Conservation (phyloP, 2,888 invertebrate genomes). For the Cheilosia scutellata region DNA sequence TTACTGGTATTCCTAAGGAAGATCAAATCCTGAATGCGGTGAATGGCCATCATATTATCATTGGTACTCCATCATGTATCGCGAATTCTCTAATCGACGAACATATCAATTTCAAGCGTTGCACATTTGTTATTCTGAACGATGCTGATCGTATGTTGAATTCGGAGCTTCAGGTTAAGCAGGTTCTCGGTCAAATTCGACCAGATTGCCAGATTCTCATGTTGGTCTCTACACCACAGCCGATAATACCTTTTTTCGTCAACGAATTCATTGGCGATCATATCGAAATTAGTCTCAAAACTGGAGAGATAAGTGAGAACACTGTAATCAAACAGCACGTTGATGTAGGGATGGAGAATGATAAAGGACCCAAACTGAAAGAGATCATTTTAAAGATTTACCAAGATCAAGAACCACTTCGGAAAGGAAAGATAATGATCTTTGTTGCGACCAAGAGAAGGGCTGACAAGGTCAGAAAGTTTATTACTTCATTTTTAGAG, state of each 20-base stretch:
- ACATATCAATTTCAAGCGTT: constrained; percentile 89
- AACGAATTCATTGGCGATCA: constrained; percentile 96
- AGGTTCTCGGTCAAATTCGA: constrained; percentile 95
- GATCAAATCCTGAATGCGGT: constrained; percentile 85
- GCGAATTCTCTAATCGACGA: constrained; percentile 93
- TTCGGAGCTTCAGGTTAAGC: constrained; percentile 97
- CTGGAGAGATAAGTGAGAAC: constrained; percentile 91
- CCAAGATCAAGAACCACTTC: constrained; percentile 88
- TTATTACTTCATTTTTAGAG: constrained; percentile 92
- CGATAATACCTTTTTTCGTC: constrained; percentile 95
- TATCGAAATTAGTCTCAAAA: constrained; percentile 94
- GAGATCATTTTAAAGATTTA: constrained; percentile 84
- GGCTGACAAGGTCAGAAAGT: constrained; percentile 92
- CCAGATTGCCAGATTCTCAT: constrained; percentile 98
- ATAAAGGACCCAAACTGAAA: constrained; percentile 86
- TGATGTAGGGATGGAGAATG: constrained; percentile 90
- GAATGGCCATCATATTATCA: constrained; percentile 92
- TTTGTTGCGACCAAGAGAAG: constrained; percentile 98
- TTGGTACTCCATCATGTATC: constrained; percentile 94
- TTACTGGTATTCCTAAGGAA: no score
- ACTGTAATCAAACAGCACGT: constrained; percentile 94
- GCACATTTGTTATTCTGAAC: constrained; percentile 94
- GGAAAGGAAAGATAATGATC: constrained; percentile 93
- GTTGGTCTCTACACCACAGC: constrained; percentile 99
- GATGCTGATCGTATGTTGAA: constrained; percentile 98